Evolutionary conservation across 2,797 vertebrate species (phyloP).

Genomic region (Intellagama lesueurii): DNA sequence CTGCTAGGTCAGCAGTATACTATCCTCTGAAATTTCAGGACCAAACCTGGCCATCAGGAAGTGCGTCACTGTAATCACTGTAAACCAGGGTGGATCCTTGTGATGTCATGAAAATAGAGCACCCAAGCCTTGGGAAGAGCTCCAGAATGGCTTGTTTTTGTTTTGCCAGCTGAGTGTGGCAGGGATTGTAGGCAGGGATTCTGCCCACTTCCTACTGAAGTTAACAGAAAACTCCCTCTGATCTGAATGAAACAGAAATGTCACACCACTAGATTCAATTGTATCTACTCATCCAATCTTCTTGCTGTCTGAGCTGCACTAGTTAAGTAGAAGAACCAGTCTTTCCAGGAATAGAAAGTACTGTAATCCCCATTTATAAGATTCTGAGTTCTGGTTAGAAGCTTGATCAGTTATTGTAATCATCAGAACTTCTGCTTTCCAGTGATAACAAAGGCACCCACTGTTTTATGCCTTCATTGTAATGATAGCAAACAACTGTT

Average conservation of each 20-base stretch:
- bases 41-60: no score
- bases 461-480: background rate
- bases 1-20: no score
- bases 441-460: background rate
- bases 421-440: background rate
- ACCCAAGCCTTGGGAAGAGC: no score
- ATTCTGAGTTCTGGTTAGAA: accelerated
- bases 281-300: background rate
- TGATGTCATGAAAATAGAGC: no score
- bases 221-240: background rate
- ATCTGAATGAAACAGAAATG: background rate
- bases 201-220: background rate
- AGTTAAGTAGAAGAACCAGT: background rate
- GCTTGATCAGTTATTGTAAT: background rate
- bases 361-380: background rate
- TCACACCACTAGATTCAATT: background rate
- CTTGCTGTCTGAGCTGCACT: background rate
- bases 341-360: background rate
- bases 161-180: no score
- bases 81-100: no score
- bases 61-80: no score
- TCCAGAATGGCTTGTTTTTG: no score
- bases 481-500: accelerated
- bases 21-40: no score
- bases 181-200: background rate